A percentile compares a stretch with the other conserved stretches of the same genome.
Evolutionary conservation across 2,797 vertebrate species (phyloP).

Genomic region (Okamejei kenojei): DNA sequence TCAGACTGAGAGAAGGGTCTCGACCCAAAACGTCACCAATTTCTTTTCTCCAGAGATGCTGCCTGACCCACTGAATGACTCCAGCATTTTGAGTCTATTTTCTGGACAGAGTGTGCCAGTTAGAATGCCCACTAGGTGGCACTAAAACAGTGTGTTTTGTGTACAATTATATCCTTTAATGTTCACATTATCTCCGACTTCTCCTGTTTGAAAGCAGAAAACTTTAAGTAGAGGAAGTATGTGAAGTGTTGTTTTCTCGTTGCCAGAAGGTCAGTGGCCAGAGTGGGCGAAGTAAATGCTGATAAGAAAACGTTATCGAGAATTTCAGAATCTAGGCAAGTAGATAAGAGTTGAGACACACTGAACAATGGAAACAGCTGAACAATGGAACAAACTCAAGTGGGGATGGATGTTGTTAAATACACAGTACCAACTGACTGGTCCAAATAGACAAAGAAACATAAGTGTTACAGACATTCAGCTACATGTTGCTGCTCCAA

Average conservation of each 20-base stretch:
- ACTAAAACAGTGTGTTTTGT: background rate
- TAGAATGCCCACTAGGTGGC: background rate
- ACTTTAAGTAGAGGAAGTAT: background rate
- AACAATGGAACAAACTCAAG: background rate
- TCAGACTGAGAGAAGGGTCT: too few relatives aligned
- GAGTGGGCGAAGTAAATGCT: background rate
- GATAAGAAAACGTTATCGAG: background rate
- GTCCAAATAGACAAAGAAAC: background rate
- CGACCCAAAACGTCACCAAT: too few relatives aligned
- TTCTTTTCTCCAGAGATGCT: too few relatives aligned
- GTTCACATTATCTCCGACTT: background rate
- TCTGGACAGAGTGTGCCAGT: too few relatives aligned
- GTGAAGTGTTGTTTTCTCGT: background rate
- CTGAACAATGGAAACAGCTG: background rate
- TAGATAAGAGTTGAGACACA: background rate
- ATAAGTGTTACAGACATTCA: too few relatives aligned
- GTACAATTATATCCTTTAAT: background rate
- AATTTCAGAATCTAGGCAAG: background rate
- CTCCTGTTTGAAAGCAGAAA: background rate
- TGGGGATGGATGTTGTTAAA: background rate
- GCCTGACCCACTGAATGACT: too few relatives aligned
- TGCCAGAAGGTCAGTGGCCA: background rate
- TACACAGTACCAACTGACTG: background rate
- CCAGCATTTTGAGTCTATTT: too few relatives aligned
- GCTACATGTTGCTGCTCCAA: background rate